Conservation (phyloP, 2,113 vertebrate genomes). For the Conger conger region DNA sequence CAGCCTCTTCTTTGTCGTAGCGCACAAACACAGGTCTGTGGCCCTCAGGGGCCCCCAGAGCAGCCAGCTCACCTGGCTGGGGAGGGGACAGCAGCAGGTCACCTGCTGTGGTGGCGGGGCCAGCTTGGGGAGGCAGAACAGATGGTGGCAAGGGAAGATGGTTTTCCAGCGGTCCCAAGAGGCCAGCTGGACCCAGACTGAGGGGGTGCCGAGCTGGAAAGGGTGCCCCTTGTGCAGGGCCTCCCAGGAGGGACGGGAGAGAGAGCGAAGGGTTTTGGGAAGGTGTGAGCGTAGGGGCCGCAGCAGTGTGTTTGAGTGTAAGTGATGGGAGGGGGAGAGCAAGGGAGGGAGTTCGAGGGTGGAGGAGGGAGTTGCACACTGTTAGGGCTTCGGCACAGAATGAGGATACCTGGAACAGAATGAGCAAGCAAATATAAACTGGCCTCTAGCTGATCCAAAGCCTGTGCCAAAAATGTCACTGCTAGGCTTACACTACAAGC, state of each 20-base stretch:
- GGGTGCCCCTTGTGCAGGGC: conserved; percentile 52
- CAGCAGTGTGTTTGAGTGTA: conserved; percentile 57
- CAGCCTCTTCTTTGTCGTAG: conserved; percentile 83
- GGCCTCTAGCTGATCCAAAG: background rate
- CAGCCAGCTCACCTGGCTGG: conserved; percentile 58
- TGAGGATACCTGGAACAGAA: conserved; percentile 73
- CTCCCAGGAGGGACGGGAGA: conserved; percentile 61
- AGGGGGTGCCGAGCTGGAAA: conserved; percentile 62
- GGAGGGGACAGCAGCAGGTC: conserved; percentile 65
- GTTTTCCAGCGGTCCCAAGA: conserved; percentile 70
- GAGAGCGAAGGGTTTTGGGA: conserved; percentile 58
- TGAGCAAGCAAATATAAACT: background rate
- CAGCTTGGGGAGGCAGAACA: conserved; percentile 55
- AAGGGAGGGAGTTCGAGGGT: conserved; percentile 77
- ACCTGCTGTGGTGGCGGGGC: conserved; percentile 28
- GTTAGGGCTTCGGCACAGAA: conserved; percentile 81
- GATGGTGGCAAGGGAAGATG: conserved; percentile 63
- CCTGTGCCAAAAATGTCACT: no score
- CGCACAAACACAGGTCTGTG: conserved; percentile 82
- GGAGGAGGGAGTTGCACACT: conserved; percentile 78
- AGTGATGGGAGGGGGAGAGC: conserved; percentile 71
- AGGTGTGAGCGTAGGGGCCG: conserved; percentile 53
- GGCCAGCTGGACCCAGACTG: conserved; percentile 54
- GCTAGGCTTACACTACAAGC: no score
- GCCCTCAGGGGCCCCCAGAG: conserved; percentile 63